Evolutionary conservation across 2,113 vertebrate species (phyloP).

Genomic region (Lepus timidus): DNA sequence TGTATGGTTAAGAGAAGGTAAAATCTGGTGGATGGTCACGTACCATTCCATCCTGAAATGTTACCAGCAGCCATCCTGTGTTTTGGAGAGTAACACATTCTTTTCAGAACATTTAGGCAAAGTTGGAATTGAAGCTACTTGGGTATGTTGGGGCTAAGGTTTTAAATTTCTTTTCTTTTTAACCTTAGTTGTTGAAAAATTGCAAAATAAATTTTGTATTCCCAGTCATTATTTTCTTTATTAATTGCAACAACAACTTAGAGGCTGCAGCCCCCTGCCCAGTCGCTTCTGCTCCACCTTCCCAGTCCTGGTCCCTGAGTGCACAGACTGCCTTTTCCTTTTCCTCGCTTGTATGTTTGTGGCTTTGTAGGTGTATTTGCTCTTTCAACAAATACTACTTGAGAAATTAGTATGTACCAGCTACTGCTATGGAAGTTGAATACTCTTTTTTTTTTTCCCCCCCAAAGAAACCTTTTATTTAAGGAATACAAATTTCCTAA

Average conservation of each 20-base stretch:
- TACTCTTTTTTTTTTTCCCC: too few species aligned
- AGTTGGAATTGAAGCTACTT: not conserved
- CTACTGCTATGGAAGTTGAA: not conserved
- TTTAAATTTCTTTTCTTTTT: not conserved
- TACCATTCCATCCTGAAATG: constrained; percentile 22
- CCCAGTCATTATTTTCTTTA: not conserved
- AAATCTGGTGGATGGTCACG: not conserved
- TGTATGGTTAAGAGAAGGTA: not conserved
- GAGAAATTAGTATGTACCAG: not conserved
- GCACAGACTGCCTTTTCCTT: not conserved
- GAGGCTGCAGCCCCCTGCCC: not conserved
- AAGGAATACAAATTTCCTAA: too few species aligned
- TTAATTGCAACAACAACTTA: not conserved
- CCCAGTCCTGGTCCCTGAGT: not conserved
- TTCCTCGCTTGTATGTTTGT: not conserved
- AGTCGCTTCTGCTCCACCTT: not conserved
- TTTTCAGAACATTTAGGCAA: constrained; percentile 23
- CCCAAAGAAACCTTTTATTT: too few species aligned
- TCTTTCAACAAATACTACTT: constrained; percentile 2
- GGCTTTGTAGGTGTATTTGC: not conserved
- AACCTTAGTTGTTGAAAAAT: constrained; percentile 11
- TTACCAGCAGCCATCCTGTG: too few species aligned
- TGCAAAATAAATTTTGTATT: not conserved
- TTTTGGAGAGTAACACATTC: not conserved
- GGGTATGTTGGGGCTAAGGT: not conserved